These are phyloP conservation scores for Hirtodrosophila cameraria DNA, from an alignment of 2,888 invertebrate species.

Conservation along the genomic window DNA sequence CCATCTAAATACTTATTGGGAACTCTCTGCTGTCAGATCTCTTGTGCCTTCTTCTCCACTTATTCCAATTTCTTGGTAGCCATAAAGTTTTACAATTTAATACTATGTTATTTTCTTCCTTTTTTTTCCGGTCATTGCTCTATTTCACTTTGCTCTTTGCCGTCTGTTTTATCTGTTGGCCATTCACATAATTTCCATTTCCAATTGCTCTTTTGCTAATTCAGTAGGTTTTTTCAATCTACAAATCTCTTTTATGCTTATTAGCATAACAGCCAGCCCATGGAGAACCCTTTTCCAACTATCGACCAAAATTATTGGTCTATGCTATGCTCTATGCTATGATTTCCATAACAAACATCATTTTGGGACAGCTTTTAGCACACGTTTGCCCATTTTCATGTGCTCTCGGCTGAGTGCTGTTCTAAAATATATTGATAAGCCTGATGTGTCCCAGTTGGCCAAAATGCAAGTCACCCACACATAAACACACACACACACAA, in stretches of 20 bases:
- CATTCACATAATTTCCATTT: conserved; percentile 17
- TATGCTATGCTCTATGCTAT: conserved; percentile 25
- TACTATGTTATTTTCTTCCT: neutral
- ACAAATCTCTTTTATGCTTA: conserved; percentile 46
- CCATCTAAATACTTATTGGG: too few species aligned
- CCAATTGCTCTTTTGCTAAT: neutral
- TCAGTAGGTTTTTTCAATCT: neutral
- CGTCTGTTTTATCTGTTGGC: conserved; percentile 10
- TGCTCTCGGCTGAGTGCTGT: too few species aligned
- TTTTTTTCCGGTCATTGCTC: neutral
- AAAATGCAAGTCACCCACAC: conserved; percentile 28
- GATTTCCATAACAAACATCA: conserved; percentile 68
- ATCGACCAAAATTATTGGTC: conserved; percentile 45
- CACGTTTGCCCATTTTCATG: conserved; percentile 39
- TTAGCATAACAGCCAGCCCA: conserved; percentile 50
- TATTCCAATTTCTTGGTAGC: neutral
- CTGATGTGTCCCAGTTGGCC: conserved; percentile 59
- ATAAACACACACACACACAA: neutral
- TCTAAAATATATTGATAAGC: conserved; percentile 63
- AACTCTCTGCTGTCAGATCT: too few species aligned
- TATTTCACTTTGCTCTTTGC: neutral
- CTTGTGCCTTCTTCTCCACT: too few species aligned
- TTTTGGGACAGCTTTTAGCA: conserved; percentile 56
- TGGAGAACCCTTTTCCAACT: conserved; percentile 22
- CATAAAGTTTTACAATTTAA: neutral